A percentile compares a stretch with the other conserved stretches of the same genome.
phyloP scores from a whole-genome alignment of 1,140 invertebrate species.

The Calliphora vicina region DNA sequence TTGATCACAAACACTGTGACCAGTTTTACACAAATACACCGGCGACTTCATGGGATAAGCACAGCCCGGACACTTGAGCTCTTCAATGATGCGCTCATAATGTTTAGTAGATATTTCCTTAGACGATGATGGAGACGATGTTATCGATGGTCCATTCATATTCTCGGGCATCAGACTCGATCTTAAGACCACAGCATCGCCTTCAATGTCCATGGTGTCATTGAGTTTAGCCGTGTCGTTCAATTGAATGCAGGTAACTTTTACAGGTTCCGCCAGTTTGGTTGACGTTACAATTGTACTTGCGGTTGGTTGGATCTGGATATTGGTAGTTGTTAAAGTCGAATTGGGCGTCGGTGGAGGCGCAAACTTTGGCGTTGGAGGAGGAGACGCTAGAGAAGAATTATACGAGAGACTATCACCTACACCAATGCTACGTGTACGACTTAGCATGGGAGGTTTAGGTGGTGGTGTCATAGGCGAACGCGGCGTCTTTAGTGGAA shows the following conservation, averaged over 20 bases:
- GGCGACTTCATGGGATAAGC: conserved; percentile 58
- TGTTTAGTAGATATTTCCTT: conserved; percentile 47
- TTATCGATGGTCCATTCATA: not conserved
- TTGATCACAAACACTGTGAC: conserved; percentile 59
- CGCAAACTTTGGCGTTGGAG: not conserved
- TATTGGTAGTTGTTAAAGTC: not conserved
- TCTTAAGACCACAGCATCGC: not conserved
- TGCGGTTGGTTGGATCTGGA: conserved; percentile 4
- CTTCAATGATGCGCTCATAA: conserved; percentile 58
- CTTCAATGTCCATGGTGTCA: not conserved
- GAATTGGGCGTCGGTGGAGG: not conserved
- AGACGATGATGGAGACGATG: not conserved
- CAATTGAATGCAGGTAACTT: conserved; percentile 35
- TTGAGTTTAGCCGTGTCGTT: not conserved
- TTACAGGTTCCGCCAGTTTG: conserved; percentile 24
- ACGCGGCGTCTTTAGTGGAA: conserved; percentile 43
- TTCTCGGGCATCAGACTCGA: not conserved
- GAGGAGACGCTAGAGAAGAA: not conserved
- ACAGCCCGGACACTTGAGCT: conserved; percentile 60
- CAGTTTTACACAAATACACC: conserved; percentile 55
- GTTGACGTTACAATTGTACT: not conserved
- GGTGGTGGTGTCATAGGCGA: conserved; percentile 56
- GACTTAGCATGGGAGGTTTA: conserved; percentile 58
- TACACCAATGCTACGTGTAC: conserved; percentile 54
- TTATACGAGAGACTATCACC: conserved; percentile 43